These are phyloP conservation scores for Chromis chromis DNA, from an alignment of 2,797 vertebrate species.

Conservation along the genomic window DNA sequence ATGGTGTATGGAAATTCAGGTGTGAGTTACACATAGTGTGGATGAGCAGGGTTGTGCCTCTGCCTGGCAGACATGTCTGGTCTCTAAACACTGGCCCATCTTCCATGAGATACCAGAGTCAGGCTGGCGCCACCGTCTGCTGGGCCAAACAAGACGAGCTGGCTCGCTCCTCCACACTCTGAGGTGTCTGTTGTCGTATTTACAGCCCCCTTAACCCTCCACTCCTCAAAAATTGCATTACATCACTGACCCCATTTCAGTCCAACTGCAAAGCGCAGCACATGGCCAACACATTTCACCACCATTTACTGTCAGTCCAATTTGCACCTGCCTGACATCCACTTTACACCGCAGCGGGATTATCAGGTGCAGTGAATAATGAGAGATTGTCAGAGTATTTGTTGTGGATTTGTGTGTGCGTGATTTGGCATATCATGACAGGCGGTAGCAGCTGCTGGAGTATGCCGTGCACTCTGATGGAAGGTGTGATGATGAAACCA, in stretches of 20 bases:
- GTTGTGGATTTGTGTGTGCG: constrained; percentile 51
- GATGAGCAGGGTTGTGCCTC: constrained; percentile 28
- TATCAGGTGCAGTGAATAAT: constrained; percentile 35
- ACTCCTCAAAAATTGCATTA: constrained; percentile 64
- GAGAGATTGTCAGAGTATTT: constrained; percentile 47
- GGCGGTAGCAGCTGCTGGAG: constrained; percentile 72
- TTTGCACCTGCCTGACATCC: constrained; percentile 46
- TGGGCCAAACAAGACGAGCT: constrained; percentile 64
- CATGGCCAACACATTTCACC: constrained; percentile 44
- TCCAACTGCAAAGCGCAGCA: constrained; percentile 32
- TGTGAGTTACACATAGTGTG: constrained; percentile 67
- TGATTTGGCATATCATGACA: constrained; percentile 61
- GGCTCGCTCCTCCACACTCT: constrained; percentile 48
- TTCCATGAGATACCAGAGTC: constrained; percentile 72
- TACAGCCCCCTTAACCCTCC: constrained; percentile 46
- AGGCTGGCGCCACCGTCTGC: constrained; percentile 73
- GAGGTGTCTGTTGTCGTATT: constrained; percentile 66
- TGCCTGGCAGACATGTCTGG: constrained; percentile 55
- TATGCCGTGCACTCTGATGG: constrained; percentile 44
- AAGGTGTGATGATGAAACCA: constrained; percentile 79
- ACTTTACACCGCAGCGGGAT: constrained; percentile 27
- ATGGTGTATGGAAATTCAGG: constrained; percentile 49
- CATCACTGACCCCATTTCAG: constrained; percentile 72
- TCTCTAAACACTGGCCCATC: constrained; percentile 56
- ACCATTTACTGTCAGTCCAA: constrained; percentile 47